phyloP scores from a whole-genome alignment of 2,113 vertebrate genomes.

The Podarcis cretensis region DNA sequence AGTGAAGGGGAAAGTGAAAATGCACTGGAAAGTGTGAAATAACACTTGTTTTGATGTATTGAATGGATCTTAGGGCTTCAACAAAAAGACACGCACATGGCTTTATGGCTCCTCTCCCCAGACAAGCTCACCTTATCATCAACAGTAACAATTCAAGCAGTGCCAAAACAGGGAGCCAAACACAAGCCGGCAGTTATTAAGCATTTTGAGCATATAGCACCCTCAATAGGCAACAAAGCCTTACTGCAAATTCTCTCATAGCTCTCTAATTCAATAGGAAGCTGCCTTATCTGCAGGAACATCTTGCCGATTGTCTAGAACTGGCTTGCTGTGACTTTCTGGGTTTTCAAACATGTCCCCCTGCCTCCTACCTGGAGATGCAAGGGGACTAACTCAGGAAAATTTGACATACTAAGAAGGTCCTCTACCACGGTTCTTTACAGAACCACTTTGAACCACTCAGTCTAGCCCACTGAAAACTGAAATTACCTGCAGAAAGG shows the following conservation, averaged over 20 bases:
- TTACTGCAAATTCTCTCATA: background rate
- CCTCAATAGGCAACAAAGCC: background rate
- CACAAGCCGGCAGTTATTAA: no score
- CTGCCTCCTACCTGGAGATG: background rate
- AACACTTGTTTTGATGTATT: no score
- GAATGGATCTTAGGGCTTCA: no score
- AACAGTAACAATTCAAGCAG: background rate
- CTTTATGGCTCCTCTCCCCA: background rate
- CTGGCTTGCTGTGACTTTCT: background rate
- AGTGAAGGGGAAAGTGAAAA: no score
- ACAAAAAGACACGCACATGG: background rate
- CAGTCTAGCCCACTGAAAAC: background rate
- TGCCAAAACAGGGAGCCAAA: background rate
- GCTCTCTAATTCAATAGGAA: no score
- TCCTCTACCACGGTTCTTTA: no score
- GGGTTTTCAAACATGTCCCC: background rate
- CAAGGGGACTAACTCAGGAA: background rate
- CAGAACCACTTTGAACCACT: background rate
- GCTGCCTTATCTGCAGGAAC: background rate
- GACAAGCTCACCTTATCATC: background rate
- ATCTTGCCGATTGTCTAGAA: background rate
- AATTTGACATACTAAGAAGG: background rate
- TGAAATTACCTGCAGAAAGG: background rate
- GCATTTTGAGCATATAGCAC: background rate
- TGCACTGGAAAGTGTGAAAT: no score